Percentiles rank a stretch among this genome's conserved stretches.
Evolutionary conservation across 2,113 vertebrate species (phyloP).

Genomic region (Lampris incognitus): DNA sequence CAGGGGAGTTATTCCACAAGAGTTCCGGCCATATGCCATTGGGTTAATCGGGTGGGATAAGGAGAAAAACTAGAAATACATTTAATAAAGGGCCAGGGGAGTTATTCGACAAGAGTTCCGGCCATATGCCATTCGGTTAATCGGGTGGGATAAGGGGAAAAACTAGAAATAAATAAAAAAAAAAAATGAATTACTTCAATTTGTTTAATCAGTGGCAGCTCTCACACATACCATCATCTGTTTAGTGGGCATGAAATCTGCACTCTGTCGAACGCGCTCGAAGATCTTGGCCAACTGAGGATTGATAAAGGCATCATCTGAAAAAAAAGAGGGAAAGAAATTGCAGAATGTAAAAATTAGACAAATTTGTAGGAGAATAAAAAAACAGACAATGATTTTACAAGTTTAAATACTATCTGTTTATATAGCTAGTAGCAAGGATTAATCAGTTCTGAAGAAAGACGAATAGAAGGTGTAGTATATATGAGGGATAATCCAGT

Average conservation of each 20-base stretch:
- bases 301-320: slow-evolving; percentile 95
- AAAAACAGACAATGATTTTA: background rate
- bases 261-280: slow-evolving; percentile 92
- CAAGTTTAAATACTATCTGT: background rate
- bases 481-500: no score
- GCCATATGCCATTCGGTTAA: no score
- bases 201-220: background rate
- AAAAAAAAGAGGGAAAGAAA: background rate
- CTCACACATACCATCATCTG: slow-evolving; percentile 88
- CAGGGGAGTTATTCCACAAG: no score
- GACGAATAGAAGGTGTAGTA: no score
- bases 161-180: background rate
- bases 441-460: no score
- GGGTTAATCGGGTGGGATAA: no score
- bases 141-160: no score
- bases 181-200: background rate
- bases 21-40: no score
- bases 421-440: no score
- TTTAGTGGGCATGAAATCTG: slow-evolving; percentile 95
- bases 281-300: slow-evolving; percentile 95
- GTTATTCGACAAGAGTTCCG: no score
- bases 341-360: background rate
- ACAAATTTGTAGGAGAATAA: background rate
- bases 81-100: no score
- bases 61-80: no score